A percentile compares a stretch with the other conserved stretches of the same genome.
Evolutionary conservation across 2,113 vertebrate species (phyloP).

Genomic region (Calidris pygmaea): DNA sequence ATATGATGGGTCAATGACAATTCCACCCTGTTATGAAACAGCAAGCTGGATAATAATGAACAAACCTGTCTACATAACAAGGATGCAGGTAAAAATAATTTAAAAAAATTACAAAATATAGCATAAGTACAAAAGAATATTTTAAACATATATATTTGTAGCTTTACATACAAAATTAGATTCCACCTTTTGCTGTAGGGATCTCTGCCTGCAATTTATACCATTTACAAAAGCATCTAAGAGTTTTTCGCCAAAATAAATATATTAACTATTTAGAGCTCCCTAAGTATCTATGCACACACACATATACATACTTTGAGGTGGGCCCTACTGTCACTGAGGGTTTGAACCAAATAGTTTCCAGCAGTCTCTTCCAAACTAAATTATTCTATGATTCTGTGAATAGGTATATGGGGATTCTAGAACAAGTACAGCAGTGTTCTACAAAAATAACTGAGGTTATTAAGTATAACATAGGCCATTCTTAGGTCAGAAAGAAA

Average conservation of each 20-base stretch:
- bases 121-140: background rate
- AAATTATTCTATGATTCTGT: background rate
- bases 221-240: background rate
- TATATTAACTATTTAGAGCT: background rate
- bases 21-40: constrained; percentile 96
- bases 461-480: background rate
- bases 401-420: background rate
- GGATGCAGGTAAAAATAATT: constrained; percentile 91
- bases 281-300: background rate
- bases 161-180: background rate
- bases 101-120: background rate
- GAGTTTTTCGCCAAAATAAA: background rate
- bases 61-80: constrained; percentile 97
- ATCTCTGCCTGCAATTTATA: background rate
- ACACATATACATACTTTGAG: background rate
- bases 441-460: background rate
- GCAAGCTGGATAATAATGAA: constrained; percentile 99
- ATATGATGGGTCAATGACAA: constrained; percentile 97
- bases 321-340: background rate
- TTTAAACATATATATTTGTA: background rate
- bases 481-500: background rate
- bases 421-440: background rate
- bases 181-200: background rate
- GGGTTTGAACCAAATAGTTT: background rate
- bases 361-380: background rate